Evolutionary conservation across 2,888 invertebrate genomes (phyloP), one percentile per base, ranked within the genome.

Genomic region (Unio delphinus): DNA sequence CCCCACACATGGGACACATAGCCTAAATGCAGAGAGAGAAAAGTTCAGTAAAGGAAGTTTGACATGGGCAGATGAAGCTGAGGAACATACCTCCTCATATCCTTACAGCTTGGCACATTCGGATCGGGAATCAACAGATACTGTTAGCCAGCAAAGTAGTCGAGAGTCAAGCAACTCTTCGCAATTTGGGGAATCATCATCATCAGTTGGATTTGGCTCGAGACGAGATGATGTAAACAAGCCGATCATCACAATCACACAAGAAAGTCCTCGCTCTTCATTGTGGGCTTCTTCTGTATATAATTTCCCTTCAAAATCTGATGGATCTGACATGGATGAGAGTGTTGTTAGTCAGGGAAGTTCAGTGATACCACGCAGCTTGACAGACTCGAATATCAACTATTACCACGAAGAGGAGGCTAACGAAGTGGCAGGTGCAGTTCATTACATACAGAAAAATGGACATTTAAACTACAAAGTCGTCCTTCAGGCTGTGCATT

Each of bases 11-110:
- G 71, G 64, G 23, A 58, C 68, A 59, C 55, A 68, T 7, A 26
- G 55, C n/a, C 65, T 59, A 61, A 71, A 75, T 15, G 65, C 68
- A 15, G 69, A 70, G 23, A 75, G 73, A 63, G 76, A 78, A n/a
- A 73, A 69, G 60, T 64, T 68, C 55, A 74, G 71, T 7, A 72
- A 70, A 61, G 67, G 66, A n/a, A 74, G 71, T 64, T 72, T 72
- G 57, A 76, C 75, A 64, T 78, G 69, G 74, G 80, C 65, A 7
- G 63, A 69, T 56, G 73, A 73, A 55, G 95, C 74, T 96, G 97
- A 92, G 97, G 97, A 74, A 97, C 97, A 91, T 97, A 97, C 92
- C 96, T 98, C 96, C 97, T 97, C 4, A 96, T 96, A 87, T 92
- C 97, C 61, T 70, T 59, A 61, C 80, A 76, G n/a, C 26, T n/a